Base-by-base conservation (phyloP, 1,140 invertebrate genomes). In the Gryllus bimaculatus region DNA sequence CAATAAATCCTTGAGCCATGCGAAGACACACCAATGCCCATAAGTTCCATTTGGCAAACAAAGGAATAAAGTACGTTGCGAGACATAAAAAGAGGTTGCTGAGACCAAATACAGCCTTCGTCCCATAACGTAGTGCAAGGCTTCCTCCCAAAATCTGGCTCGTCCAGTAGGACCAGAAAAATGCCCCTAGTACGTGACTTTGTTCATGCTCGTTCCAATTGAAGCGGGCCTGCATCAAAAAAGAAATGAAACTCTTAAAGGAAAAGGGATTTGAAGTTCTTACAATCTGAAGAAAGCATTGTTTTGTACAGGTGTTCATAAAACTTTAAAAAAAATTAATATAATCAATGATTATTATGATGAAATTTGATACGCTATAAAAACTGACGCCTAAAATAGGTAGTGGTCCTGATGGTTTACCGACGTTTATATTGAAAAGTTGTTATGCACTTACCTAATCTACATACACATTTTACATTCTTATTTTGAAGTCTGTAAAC, bases 101-200 rank as follows among this genome's bases (percentile, higher is more conserved):
- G 18, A 89, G 81, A 0, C 92, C 93, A 77, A 94, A 93, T 4
- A 94, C 86, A 47, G 89, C 82, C 84, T 94, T 94, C 0, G 92
- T 91, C 0, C 93, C 92, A 82, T 91, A 93, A 81, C 88, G 89
- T 77, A 90, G 88, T 0, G 92, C 91, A 18, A 94, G 80, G 48
- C 92, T 84, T 8, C 93, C 93, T 8, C 93, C 94, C 0, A 93
- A 93, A 8, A 95, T 85, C 85, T 95, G 93, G 0, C 89, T 88
- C 0, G 90, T 10, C 88, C 93, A 92, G 81, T 94, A 92, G 3
- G 92, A 84, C 91, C 92, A 93, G 83, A 92, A 94, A 82, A 92
- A 94, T 0, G 91, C 89, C 0, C 92, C 92, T 26, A 95, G 83
- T 5, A 92, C 87, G 21, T 90, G 80, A 54, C 90, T 90, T 85